These are phyloP conservation scores for Condylura cristata DNA, from an alignment of 2,113 vertebrate genomes.

Conservation along the genomic window DNA sequence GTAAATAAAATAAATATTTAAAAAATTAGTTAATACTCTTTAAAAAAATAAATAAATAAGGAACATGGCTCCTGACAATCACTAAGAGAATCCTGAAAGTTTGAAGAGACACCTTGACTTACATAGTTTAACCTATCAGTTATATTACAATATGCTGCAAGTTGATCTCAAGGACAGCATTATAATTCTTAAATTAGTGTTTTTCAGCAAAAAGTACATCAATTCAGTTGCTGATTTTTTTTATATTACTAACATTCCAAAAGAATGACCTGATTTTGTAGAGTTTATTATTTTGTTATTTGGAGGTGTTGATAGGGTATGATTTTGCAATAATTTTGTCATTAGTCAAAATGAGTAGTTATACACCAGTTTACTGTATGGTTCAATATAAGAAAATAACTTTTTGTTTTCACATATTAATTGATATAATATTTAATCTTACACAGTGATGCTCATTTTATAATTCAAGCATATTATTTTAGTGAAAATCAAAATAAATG, in stretches of 20 bases:
- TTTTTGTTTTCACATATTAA: conserved; percentile 10
- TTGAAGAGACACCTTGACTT: not conserved
- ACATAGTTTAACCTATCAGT: not conserved
- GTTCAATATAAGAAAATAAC: conserved; percentile 25
- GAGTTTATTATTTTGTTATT: not conserved
- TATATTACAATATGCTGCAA: not conserved
- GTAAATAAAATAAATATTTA: no score
- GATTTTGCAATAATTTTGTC: not conserved
- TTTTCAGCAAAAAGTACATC: not conserved
- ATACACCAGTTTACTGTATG: not conserved
- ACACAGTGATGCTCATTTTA: not conserved
- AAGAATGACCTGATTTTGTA: not conserved
- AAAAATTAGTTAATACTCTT: no score
- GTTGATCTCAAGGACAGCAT: not conserved
- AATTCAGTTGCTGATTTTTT: not conserved
- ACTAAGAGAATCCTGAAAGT: not conserved
- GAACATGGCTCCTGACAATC: not conserved
- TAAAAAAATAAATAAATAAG: no score
- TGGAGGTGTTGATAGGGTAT: not conserved
- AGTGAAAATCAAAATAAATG: conserved; percentile 44
- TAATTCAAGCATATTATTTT: conserved; percentile 30
- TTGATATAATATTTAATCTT: not conserved
- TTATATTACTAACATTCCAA: conserved; percentile 19
- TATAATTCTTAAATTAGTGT: conserved; percentile 6
- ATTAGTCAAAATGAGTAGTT: not conserved